Evolutionary conservation across 2,888 invertebrate genomes (phyloP), one percentile per base, ranked within the genome.

Genomic region (Acrobasis suavella): DNA sequence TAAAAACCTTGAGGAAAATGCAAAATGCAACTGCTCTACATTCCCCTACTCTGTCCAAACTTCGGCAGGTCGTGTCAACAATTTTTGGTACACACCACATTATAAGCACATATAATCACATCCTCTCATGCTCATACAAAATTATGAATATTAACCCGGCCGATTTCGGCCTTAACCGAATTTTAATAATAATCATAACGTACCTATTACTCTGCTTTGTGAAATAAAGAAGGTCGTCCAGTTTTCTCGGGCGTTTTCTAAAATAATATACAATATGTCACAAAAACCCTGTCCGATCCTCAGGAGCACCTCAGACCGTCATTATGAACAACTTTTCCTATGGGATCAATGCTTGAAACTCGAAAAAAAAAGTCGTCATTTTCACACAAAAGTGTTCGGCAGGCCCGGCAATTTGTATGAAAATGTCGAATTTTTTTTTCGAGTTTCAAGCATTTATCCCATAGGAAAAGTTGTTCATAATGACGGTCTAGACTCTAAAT

Each of bases 91-190:
- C 67, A 69, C 65, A 67, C 63, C 65, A n/a, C 50, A 62, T 62
- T 50, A 65, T 67, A 72, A 65, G 62, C 65, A 63, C 50, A 68
- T 64, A 67, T 68, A 62, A 67, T 78, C 73, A 80, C 76, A 78
- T 73, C 68, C 70, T 65, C 60, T 50, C 68, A 65, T 64, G 65
- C 65, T 65, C 67, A 69, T 64, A 76, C 73, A 68, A 82, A 82
- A 87, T 87, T 80, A 88, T 88, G 80, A 83, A 85, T 85, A 87
- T 87, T 86, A 87, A 73, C 67, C 70, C 68, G 37, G 62, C 66
- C 67, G 67, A 70, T 75, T 75, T 77, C 73, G 67, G 73, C 69
- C 71, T 77, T 77, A 75, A 70, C 75, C 80, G 71, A 74, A 74
- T 82, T 81, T 82, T 87, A 87, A 86, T 86, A 80, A 80, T 74